These are phyloP conservation scores for Drosophila tropicalis DNA, from an alignment of 1,140 invertebrate species.

Conservation along the genomic window DNA sequence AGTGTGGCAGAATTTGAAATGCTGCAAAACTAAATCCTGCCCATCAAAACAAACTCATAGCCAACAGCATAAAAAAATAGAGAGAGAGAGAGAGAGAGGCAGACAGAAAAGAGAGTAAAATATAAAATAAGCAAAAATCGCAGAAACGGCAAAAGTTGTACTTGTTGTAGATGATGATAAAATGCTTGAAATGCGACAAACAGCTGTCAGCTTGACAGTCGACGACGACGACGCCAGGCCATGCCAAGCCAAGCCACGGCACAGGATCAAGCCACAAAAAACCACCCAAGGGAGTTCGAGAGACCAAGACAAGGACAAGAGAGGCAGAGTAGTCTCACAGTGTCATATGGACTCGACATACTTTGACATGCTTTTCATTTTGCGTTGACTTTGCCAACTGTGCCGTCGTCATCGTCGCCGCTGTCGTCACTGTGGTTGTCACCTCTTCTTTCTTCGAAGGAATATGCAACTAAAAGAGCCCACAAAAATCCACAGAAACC, in stretches of 20 bases:
- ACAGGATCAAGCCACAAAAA: conserved; percentile 39
- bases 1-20: conserved; percentile 44
- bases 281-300: conserved; percentile 22
- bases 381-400: conserved; percentile 58
- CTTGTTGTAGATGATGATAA: conserved; percentile 60
- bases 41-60: conserved; percentile 59
- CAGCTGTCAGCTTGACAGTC: conserved; percentile 72
- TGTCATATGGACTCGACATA: conserved; percentile 71
- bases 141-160: conserved; percentile 43
- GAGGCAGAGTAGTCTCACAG: conserved; percentile 36
- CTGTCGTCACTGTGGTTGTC: conserved; percentile 8
- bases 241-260: background rate
- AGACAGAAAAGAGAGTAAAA: background rate
- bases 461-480: conserved; percentile 52
- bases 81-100: background rate
- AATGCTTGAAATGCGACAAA: conserved; percentile 75
- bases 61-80: background rate
- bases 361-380: conserved; percentile 70
- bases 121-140: conserved; percentile 18
- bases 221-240: conserved; percentile 43
- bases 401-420: conserved; percentile 28
- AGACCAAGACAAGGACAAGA: background rate
- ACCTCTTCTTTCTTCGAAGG: conserved; percentile 19
- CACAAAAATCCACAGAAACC: conserved; percentile 38
- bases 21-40: conserved; percentile 57